Evolutionary conservation across 1,140 invertebrate species (phyloP).

Genomic region (Drosophila mayri): DNA sequence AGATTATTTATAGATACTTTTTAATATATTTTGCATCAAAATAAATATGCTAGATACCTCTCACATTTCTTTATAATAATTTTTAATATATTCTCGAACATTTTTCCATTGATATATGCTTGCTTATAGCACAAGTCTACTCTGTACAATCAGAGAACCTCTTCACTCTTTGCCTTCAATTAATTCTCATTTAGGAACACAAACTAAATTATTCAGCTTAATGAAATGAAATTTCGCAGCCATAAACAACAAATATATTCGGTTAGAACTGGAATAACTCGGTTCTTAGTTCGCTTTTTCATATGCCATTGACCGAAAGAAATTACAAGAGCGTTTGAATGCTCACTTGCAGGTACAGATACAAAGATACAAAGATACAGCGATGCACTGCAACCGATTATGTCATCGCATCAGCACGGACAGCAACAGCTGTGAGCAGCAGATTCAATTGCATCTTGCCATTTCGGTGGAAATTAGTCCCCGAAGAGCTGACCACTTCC

Average conservation of each 20-base stretch:
- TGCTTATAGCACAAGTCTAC: background rate
- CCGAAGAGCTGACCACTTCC: slow-evolving; percentile 39
- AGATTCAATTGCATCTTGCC: slow-evolving; percentile 32
- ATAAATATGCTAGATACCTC: no score
- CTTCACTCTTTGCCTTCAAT: slow-evolving; percentile 1
- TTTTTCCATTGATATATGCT: background rate
- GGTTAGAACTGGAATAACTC: slow-evolving; percentile 5
- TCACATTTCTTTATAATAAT: no score
- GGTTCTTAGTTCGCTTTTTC: slow-evolving; percentile 4
- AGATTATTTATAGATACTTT: no score
- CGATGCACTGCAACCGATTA: slow-evolving; percentile 10
- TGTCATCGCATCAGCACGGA: slow-evolving; percentile 5
- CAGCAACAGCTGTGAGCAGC: slow-evolving; percentile 12
- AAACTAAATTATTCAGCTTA: slow-evolving; percentile 2
- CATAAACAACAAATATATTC: background rate
- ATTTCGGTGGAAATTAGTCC: slow-evolving; percentile 55
- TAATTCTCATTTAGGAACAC: background rate
- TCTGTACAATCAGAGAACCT: background rate
- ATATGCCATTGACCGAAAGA: slow-evolving; percentile 45
- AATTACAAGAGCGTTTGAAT: slow-evolving; percentile 23
- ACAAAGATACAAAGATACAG: slow-evolving; percentile 4
- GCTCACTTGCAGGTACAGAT: slow-evolving; percentile 22
- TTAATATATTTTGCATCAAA: no score
- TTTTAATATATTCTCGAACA: no score
- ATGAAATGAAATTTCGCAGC: background rate